Evolutionary conservation across 2,113 vertebrate genomes (phyloP).

Genomic region (Ochotona princeps): DNA sequence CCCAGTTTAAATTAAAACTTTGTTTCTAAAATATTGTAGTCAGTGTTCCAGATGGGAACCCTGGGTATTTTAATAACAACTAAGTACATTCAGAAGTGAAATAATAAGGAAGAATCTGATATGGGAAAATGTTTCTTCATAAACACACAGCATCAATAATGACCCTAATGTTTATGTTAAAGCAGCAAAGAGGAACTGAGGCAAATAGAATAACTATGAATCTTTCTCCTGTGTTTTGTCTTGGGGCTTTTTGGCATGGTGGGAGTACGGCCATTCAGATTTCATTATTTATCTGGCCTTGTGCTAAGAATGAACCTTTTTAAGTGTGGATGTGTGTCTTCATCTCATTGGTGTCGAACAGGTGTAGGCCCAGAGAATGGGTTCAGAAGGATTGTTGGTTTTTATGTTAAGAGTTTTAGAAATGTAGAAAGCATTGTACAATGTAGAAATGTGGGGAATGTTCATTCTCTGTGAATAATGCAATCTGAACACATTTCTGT

Average conservation of each 20-base stretch:
- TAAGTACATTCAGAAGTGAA: conserved; percentile 54
- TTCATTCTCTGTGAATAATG: conserved; percentile 44
- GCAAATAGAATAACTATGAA: neutral
- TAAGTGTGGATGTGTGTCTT: neutral
- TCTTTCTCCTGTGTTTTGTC: conserved; percentile 5
- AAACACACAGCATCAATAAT: conserved; percentile 42
- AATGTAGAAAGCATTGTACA: too few relatives aligned
- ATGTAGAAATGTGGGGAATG: too few relatives aligned
- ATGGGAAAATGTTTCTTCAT: conserved; percentile 64
- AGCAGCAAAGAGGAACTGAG: conserved; percentile 41
- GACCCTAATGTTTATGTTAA: conserved; percentile 44
- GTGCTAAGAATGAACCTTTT: conserved; percentile 34
- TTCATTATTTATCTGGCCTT: conserved; percentile 9
- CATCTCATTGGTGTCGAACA: neutral
- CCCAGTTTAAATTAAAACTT: conserved; percentile 57
- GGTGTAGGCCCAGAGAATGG: neutral
- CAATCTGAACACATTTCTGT: neutral
- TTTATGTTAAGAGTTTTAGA: conserved; percentile 50
- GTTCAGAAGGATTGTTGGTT: neutral
- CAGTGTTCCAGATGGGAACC: conserved; percentile 25
- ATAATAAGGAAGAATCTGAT: conserved; percentile 57
- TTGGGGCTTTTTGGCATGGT: conserved; percentile 13
- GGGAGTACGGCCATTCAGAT: neutral
- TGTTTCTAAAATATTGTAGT: conserved; percentile 63
- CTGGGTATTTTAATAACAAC: conserved; percentile 54